A percentile compares a stretch with the other conserved stretches of the same genome.
These are phyloP conservation scores for Eolophus roseicapilla DNA, from an alignment of 2,113 vertebrate species.

Conservation along the genomic window DNA sequence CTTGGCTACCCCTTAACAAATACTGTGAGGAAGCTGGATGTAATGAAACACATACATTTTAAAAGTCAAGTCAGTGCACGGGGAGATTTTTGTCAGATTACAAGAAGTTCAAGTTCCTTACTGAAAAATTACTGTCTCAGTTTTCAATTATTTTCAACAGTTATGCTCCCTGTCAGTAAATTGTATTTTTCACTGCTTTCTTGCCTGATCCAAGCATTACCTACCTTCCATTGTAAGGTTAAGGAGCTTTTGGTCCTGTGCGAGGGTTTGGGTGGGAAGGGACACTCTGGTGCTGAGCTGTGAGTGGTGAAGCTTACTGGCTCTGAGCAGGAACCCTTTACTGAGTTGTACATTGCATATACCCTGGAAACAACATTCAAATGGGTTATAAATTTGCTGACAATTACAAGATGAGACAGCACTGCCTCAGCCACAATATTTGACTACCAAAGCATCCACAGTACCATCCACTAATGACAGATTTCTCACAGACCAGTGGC, in stretches of 20 bases:
- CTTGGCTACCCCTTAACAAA: neutral
- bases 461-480: neutral
- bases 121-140: neutral
- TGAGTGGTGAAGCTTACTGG: slow-evolving; percentile 90
- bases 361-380: slow-evolving; percentile 75
- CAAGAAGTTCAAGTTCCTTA: neutral
- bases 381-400: neutral
- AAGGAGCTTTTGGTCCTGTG: slow-evolving; percentile 92
- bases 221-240: slow-evolving; percentile 96
- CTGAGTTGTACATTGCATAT: slow-evolving; percentile 85
- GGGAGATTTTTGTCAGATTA: slow-evolving; percentile 9
- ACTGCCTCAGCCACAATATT: neutral
- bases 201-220: neutral
- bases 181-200: neutral
- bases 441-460: neutral
- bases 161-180: neutral
- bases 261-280: slow-evolving; percentile 87
- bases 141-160: neutral
- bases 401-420: neutral
- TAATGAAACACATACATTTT: slow-evolving; percentile 41
- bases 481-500: neutral
- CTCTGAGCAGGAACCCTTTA: slow-evolving; percentile 91
- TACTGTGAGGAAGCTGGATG: neutral
- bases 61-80: neutral
- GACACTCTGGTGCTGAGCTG: slow-evolving; percentile 89